These are phyloP conservation scores for Penaeus monodon DNA, from an alignment of 2,888 invertebrate genomes.

Conservation along the genomic window DNA sequence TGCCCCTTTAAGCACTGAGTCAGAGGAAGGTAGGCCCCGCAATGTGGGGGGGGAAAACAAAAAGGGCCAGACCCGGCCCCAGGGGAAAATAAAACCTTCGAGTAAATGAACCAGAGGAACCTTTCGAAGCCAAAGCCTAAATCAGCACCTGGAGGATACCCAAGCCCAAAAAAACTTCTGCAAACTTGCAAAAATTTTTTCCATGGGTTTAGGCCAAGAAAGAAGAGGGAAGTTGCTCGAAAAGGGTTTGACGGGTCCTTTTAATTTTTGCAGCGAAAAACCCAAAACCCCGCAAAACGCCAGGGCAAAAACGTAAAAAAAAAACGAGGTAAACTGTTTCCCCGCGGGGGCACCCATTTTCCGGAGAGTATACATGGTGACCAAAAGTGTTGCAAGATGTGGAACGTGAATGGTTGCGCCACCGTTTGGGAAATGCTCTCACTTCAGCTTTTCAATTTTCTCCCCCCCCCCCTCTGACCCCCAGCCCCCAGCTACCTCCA, in stretches of 20 bases:
- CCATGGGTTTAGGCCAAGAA: slow-evolving; percentile 28
- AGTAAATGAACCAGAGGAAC: slow-evolving; percentile 41
- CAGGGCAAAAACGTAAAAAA: slow-evolving; percentile 6
- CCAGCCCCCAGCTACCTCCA: background rate
- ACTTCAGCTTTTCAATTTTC: slow-evolving; percentile 8
- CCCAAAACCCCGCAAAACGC: too few species aligned
- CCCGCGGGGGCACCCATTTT: slow-evolving; percentile 30
- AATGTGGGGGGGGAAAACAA: slow-evolving; percentile 33
- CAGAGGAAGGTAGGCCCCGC: slow-evolving; percentile 31
- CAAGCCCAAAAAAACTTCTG: slow-evolving; percentile 9
- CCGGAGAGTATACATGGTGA: slow-evolving; percentile 26
- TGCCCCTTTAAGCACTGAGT: slow-evolving; percentile 7
- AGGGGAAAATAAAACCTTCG: slow-evolving; percentile 45
- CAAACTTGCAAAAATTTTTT: slow-evolving; percentile 32
- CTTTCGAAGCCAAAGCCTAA: slow-evolving; percentile 30
- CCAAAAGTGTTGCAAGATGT: background rate
- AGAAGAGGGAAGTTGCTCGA: background rate
- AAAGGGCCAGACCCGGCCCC: slow-evolving; percentile 48
- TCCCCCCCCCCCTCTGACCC: slow-evolving; percentile 17
- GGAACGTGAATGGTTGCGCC: slow-evolving; percentile 38
- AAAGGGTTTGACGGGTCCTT: slow-evolving; percentile 41
- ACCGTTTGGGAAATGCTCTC: slow-evolving; percentile 31
- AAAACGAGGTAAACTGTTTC: slow-evolving; percentile 22
- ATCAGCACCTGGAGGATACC: slow-evolving; percentile 41
- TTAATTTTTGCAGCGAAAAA: slow-evolving; percentile 48